phyloP scores from a whole-genome alignment of 64 coral and sea anemone species.

The Stichodactyla helianthus region DNA sequence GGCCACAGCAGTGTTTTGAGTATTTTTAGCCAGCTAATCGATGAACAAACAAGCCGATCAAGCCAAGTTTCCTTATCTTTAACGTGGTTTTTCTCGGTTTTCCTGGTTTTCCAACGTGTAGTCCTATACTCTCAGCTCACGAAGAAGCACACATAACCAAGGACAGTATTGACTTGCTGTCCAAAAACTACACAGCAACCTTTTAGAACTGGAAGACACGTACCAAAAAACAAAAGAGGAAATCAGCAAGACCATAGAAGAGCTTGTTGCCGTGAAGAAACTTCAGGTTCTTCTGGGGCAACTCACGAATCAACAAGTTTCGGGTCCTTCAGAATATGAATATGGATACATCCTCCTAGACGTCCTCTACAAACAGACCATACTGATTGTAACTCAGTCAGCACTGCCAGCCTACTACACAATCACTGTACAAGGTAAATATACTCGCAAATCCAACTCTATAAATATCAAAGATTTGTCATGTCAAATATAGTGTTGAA shows the following conservation, averaged over 20 bases:
- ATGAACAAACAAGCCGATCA: too few relatives aligned
- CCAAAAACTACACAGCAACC: background rate
- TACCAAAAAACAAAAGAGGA: constrained; percentile 3
- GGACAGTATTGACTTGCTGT: background rate
- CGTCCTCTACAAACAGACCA: constrained; percentile 20
- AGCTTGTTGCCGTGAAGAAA: constrained; percentile 13
- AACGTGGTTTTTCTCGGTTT: background rate
- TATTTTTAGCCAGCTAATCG: too few relatives aligned
- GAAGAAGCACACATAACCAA: background rate
- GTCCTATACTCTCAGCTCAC: background rate
- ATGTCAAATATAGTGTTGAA: too few relatives aligned
- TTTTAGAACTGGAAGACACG: background rate
- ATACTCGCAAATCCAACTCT: background rate
- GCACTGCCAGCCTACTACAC: constrained; percentile 16
- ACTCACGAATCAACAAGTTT: background rate
- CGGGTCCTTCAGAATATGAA: background rate
- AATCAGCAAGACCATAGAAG: background rate
- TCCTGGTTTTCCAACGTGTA: background rate
- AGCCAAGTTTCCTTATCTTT: too few relatives aligned
- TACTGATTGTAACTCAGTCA: constrained; percentile 18
- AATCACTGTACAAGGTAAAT: constrained; percentile 27
- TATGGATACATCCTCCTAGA: background rate
- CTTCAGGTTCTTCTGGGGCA: constrained; percentile 14
- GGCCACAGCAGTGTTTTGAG: too few relatives aligned
- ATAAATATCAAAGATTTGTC: too few relatives aligned